Evolutionary conservation across 2,113 vertebrate species (phyloP).

Genomic region (Pungitius pungitius): DNA sequence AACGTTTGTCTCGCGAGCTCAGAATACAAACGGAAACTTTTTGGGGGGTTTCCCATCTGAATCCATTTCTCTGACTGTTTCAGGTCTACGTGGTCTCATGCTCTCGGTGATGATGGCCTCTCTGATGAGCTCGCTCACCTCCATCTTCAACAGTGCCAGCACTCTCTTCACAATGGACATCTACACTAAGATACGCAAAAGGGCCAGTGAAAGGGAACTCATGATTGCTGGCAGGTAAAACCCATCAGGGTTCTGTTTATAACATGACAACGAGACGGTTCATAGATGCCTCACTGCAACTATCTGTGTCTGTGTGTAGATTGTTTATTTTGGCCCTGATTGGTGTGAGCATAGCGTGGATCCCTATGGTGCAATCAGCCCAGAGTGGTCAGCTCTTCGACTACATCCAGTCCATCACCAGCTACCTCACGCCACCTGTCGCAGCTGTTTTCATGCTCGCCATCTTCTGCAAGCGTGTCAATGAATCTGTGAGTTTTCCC

Average conservation of each 20-base stretch:
- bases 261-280: not conserved
- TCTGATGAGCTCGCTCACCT: conserved; percentile 97
- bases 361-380: conserved; percentile 90
- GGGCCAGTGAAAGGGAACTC: conserved; percentile 86
- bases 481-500: conserved; percentile 83
- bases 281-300: not conserved
- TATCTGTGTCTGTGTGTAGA: conserved; percentile 71
- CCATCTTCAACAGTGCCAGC: conserved; percentile 97
- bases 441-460: conserved; percentile 90
- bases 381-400: conserved; percentile 95
- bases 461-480: conserved; percentile 93
- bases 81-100: conserved; percentile 94
- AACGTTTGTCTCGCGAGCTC: not conserved
- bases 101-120: conserved; percentile 96
- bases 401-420: conserved; percentile 94
- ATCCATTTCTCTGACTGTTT: conserved; percentile 16
- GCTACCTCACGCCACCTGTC: conserved; percentile 92
- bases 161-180: conserved; percentile 98
- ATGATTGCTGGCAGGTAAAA: conserved; percentile 92
- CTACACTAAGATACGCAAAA: conserved; percentile 86
- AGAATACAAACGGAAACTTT: not conserved
- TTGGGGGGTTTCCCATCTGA: not conserved
- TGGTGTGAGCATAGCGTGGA: conserved; percentile 94
- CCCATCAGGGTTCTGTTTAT: rapidly evolving
- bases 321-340: conserved; percentile 90